These are phyloP conservation scores for Meandrusa payeni DNA, from an alignment of 2,888 invertebrate genomes.

Conservation along the genomic window DNA sequence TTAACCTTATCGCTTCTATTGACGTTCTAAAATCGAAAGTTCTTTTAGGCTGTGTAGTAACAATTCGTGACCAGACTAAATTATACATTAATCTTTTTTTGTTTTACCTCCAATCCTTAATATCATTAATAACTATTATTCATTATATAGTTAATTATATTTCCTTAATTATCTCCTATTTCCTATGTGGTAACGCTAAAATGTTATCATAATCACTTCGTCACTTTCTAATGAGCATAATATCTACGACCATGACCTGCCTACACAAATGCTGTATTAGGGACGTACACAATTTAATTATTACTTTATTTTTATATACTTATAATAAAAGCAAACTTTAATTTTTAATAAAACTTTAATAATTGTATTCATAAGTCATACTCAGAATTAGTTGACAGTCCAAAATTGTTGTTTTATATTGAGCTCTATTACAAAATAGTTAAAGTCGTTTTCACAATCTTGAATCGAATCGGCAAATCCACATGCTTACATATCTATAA, in stretches of 20 bases:
- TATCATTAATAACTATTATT: no score
- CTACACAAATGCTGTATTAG: not conserved
- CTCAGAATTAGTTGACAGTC: not conserved
- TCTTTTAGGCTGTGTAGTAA: no score
- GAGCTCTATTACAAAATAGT: not conserved
- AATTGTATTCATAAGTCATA: not conserved
- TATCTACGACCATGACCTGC: conserved; percentile 17
- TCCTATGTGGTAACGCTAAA: not conserved
- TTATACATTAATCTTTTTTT: no score
- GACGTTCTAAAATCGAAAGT: no score
- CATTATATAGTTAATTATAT: not conserved
- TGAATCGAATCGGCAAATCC: conserved; percentile 21
- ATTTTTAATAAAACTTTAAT: not conserved
- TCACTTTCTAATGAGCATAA: not conserved
- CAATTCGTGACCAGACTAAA: no score
- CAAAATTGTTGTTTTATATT: not conserved
- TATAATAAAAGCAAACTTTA: not conserved
- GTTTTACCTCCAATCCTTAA: not conserved
- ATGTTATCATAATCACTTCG: conserved; percentile 3
- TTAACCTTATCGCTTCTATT: no score
- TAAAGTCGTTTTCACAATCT: conserved; percentile 8
- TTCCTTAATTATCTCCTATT: not conserved
- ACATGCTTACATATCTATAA: conserved; percentile 46
- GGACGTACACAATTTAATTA: not conserved
- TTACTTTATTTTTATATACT: not conserved